Conservation (phyloP, 2,888 invertebrate genomes). For the Antheraea assamensis region DNA sequence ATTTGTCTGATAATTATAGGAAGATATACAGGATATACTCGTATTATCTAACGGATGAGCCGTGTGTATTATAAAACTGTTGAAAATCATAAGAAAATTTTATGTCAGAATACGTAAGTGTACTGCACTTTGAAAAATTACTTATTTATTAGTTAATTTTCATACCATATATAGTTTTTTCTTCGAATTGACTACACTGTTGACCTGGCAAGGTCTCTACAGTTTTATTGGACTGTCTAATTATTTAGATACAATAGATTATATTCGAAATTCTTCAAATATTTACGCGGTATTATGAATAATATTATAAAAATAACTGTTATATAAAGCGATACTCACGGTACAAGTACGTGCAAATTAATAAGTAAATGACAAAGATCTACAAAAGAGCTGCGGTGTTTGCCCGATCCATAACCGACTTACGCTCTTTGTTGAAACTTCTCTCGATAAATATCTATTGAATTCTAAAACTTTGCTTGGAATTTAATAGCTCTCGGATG, state of each 20-base stretch:
- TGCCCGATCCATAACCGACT: slow-evolving; percentile 18
- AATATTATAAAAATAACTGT: neutral
- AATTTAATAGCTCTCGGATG: slow-evolving; percentile 13
- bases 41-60: neutral
- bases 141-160: too few relatives aligned
- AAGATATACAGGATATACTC: neutral
- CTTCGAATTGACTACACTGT: too few relatives aligned
- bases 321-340: neutral
- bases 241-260: neutral
- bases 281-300: neutral
- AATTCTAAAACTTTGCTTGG: slow-evolving; percentile 1
- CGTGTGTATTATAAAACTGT: too few relatives aligned
- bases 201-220: too few relatives aligned
- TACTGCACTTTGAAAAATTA: too few relatives aligned
- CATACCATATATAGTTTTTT: too few relatives aligned
- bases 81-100: too few relatives aligned
- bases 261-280: neutral
- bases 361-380: slow-evolving; percentile 14
- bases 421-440: slow-evolving; percentile 5
- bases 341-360: neutral
- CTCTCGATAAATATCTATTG: neutral
- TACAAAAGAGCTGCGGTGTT: slow-evolving; percentile 12
- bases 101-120: too few relatives aligned
- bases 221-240: neutral
- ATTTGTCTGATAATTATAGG: neutral